These are phyloP conservation scores for Microtus oregoni DNA, from an alignment of 2,113 vertebrate genomes.

Conservation along the genomic window DNA sequence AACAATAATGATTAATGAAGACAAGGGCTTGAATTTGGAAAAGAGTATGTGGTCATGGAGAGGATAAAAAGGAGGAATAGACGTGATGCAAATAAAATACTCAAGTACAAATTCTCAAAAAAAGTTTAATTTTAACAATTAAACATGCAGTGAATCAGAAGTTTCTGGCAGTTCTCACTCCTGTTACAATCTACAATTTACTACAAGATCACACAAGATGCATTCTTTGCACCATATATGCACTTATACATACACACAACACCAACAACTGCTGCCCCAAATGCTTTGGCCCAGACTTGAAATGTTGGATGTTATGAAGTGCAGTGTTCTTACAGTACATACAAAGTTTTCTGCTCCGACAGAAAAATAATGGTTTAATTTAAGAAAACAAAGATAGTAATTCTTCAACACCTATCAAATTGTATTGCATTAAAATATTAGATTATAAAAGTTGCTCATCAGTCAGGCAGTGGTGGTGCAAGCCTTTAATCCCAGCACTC, in stretches of 20 bases:
- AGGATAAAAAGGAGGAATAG: no score
- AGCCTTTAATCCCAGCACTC: no score
- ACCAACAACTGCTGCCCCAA: neutral
- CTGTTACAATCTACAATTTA: neutral
- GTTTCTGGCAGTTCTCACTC: neutral
- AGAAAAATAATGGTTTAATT: neutral
- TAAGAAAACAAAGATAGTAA: neutral
- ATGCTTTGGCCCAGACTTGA: neutral
- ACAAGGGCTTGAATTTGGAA: neutral
- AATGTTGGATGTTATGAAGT: neutral
- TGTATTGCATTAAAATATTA: neutral
- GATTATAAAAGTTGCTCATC: neutral
- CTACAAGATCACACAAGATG: no score
- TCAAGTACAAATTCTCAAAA: neutral
- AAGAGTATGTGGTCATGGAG: neutral
- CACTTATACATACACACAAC: neutral
- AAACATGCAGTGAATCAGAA: neutral
- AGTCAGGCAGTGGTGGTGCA: neutral
- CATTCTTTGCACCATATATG: neutral
- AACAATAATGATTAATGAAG: neutral
- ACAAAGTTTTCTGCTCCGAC: neutral
- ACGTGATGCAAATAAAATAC: neutral
- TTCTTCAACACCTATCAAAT: neutral
- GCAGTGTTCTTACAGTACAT: neutral
- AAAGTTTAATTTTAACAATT: neutral